Conservation (phyloP, 2,888 invertebrate species). For the Eristalinus sepulchralis region DNA sequence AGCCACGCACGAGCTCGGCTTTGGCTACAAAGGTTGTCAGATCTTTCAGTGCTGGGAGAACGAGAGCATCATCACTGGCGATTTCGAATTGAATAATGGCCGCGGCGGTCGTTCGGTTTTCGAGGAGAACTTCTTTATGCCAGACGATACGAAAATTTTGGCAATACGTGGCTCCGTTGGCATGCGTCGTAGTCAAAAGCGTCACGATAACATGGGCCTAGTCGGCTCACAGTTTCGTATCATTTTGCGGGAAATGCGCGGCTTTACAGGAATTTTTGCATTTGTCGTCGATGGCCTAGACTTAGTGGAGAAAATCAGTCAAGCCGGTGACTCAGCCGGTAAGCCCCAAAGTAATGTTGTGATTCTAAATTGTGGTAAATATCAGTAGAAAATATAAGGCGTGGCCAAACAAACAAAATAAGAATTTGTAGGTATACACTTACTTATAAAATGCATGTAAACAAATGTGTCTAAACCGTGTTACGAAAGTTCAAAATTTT, state of each 20-base stretch:
- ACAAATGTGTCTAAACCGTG: not conserved
- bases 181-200: slow-evolving; percentile 90
- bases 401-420: slow-evolving; percentile 22
- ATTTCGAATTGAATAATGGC: slow-evolving; percentile 91
- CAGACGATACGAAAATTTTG: slow-evolving; percentile 89
- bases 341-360: slow-evolving; percentile 88
- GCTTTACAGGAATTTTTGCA: slow-evolving; percentile 91
- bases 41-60: slow-evolving; percentile 92
- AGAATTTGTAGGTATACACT: not conserved
- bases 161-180: slow-evolving; percentile 90
- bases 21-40: slow-evolving; percentile 89
- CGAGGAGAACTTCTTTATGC: slow-evolving; percentile 89
- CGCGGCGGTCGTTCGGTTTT: slow-evolving; percentile 89
- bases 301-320: slow-evolving; percentile 89
- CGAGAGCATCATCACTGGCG: slow-evolving; percentile 90
- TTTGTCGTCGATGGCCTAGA: slow-evolving; percentile 90
- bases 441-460: not conserved
- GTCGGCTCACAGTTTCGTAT: slow-evolving; percentile 93
- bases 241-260: slow-evolving; percentile 90
- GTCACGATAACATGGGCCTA: slow-evolving; percentile 89
- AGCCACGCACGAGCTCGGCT: slow-evolving; percentile 87
- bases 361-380: slow-evolving; percentile 88
- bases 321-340: slow-evolving; percentile 89
- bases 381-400: slow-evolving; percentile 80
- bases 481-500: not conserved